phyloP scores from a whole-genome alignment of 2,888 invertebrate genomes.

The Perithous albicinctus region DNA sequence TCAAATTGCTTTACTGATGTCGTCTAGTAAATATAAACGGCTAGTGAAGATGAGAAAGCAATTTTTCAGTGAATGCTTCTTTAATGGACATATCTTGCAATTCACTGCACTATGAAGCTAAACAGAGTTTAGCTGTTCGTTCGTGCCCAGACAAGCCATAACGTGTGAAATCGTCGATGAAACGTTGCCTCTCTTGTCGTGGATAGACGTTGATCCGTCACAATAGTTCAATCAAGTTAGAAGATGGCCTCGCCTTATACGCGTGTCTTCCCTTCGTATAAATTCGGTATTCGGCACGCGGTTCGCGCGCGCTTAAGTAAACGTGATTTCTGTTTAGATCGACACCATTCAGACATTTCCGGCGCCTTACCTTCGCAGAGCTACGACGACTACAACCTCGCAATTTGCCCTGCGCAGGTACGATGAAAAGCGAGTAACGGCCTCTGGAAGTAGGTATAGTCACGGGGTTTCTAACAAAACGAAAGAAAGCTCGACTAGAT shows the following conservation, averaged over 20 bases:
- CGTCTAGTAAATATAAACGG: background rate
- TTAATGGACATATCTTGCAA: constrained; percentile 33
- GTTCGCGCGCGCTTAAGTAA: constrained; percentile 72
- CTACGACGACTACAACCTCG: constrained; percentile 19
- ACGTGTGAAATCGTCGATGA: constrained; percentile 36
- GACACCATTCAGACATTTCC: constrained; percentile 77
- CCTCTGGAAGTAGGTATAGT: constrained; percentile 47
- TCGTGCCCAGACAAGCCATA: constrained; percentile 20
- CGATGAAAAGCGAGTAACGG: constrained; percentile 16
- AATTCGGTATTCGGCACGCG: constrained; percentile 78
- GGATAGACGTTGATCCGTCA: constrained; percentile 69
- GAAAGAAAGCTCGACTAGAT: background rate
- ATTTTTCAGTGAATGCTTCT: constrained; percentile 25
- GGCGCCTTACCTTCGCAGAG: constrained; percentile 41
- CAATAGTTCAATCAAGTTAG: constrained; percentile 83
- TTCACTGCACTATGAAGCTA: constrained; percentile 24
- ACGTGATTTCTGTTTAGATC: constrained; percentile 82
- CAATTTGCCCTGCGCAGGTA: background rate
- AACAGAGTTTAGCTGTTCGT: background rate
- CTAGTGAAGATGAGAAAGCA: constrained; percentile 22
- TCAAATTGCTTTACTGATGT: background rate
- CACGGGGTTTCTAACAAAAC: constrained; percentile 28
- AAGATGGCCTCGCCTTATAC: constrained; percentile 72
- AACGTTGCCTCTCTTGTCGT: constrained; percentile 3
- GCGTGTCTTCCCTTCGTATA: constrained; percentile 68